Base-by-base conservation (phyloP, 2,797 vertebrate genomes). In the Oreortyx pictus region DNA sequence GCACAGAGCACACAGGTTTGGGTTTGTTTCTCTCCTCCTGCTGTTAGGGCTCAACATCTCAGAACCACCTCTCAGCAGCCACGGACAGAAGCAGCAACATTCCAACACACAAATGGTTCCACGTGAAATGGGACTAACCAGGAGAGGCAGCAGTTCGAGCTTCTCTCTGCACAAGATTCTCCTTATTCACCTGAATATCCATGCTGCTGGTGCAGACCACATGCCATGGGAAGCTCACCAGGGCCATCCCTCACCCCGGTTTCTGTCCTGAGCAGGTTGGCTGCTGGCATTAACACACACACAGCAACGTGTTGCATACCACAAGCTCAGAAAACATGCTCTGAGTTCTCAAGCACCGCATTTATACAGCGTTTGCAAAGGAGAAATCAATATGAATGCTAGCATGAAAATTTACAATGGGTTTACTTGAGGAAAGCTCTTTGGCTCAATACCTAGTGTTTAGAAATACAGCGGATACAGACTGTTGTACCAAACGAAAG, bases 251-350 rank as follows among this genome's bases (percentile, higher is more conserved):
- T 80, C 82, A 54, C 14, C 31, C 24, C 14, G 57, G 65, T 73
- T 60, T 61, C 94, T 93, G 41, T 80, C 95, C 92, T 25, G 23
- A 97, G 96, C 97, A 98, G 97, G 97, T 97, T 97, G 95, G 95
- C 84, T 87, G 62, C 22, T 80, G 29, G 88, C 62, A 6, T 71
- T 46, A 22, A n/a, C 54, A n/a, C 52, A n/a, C 52, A 31, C 29
- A n/a, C 29, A 18, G 54, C 54, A 12, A 31, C 5, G 7, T 9
- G 18, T n/a, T 19, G 27, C 5, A 20, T 0, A 12, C 15, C n/a
- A 16, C 24, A 37, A 77, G 57, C 39, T 46, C 14, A 77, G 70
- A 70, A 95, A 88, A 33, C 37, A 81, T n/a, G 57, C 33, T 78
- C 78, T 43, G 92, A 41, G 57, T 76, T 80, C 88, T 47, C 61